Conservation (phyloP, 2,888 invertebrate genomes). For the Drosophila setosimentum region DNA sequence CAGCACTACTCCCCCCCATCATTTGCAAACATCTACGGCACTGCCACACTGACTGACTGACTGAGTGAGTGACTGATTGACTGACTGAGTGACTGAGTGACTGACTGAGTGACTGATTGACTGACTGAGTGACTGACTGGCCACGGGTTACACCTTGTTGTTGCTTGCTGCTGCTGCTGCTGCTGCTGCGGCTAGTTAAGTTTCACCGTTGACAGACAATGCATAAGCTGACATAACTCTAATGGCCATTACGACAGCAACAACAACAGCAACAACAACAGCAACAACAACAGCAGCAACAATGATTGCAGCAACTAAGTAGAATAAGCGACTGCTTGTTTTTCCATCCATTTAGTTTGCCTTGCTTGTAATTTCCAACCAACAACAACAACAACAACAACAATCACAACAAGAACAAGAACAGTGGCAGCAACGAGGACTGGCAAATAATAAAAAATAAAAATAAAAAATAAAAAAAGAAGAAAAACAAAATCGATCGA, state of each 20-base stretch:
- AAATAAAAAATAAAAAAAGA: slow-evolving; percentile 11
- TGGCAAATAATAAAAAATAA: slow-evolving; percentile 28
- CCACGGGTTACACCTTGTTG: neutral
- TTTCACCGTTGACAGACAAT: neutral
- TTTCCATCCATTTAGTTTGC: slow-evolving; percentile 17
- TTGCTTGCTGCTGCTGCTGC: too few relatives aligned
- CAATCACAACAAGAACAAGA: slow-evolving; percentile 7
- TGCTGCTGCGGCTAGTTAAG: slow-evolving; percentile 2
- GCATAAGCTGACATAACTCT: slow-evolving; percentile 10
- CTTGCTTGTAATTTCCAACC: slow-evolving; percentile 22
- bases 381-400: slow-evolving; percentile 9
- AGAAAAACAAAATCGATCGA: slow-evolving; percentile 68
- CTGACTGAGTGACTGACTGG: neutral
- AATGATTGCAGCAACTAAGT: slow-evolving; percentile 5
- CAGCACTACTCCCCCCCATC: neutral
- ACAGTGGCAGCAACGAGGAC: slow-evolving; percentile 9
- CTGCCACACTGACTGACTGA: neutral
- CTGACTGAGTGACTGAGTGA: neutral
- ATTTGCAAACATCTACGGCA: neutral
- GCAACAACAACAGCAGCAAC: neutral
- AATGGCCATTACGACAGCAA: slow-evolving; percentile 3
- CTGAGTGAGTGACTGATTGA: neutral
- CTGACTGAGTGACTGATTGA: neutral
- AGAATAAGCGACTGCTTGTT: slow-evolving; percentile 10
- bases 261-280: neutral